These are phyloP conservation scores for Enchytraeus crypticus DNA, from an alignment of 2,888 invertebrate species.

Conservation along the genomic window DNA sequence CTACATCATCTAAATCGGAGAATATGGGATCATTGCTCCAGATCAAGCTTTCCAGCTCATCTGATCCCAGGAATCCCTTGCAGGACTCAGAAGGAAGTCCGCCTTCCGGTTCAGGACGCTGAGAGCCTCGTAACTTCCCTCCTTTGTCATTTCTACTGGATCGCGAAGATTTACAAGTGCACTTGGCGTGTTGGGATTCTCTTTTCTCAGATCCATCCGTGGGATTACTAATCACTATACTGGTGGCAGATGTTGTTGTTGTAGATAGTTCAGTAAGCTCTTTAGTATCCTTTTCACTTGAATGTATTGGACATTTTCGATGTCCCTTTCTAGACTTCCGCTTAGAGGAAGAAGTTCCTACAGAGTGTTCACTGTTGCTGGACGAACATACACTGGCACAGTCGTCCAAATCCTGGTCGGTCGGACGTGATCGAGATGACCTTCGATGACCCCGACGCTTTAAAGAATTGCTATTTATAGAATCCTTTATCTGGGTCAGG, in stretches of 20 bases:
- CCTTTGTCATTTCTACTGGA: neutral
- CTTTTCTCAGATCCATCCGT: neutral
- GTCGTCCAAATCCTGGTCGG: slow-evolving; percentile 9
- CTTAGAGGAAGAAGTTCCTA: neutral
- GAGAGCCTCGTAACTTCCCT: neutral
- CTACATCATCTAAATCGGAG: slow-evolving; percentile 31
- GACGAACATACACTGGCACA: slow-evolving; percentile 11
- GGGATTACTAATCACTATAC: too few species aligned
- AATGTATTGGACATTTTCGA: neutral
- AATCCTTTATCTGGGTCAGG: too few species aligned
- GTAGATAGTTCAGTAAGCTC: too few species aligned
- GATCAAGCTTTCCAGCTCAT: slow-evolving; percentile 39
- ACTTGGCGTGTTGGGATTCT: neutral
- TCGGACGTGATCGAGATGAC: too few species aligned
- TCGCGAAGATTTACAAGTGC: neutral
- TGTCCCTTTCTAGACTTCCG: neutral
- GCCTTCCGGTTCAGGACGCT: slow-evolving; percentile 42
- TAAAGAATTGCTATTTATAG: too few species aligned
- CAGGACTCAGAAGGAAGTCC: slow-evolving; percentile 26
- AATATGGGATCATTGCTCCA: slow-evolving; percentile 40
- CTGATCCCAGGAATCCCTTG: slow-evolving; percentile 14
- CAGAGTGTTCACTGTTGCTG: slow-evolving; percentile 12
- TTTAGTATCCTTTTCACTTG: too few species aligned
- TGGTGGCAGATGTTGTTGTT: too few species aligned
- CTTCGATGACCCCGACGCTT: too few species aligned